Evolutionary conservation across 2,113 vertebrate genomes (phyloP).

Genomic region (Callospermophilus lateralis): DNA sequence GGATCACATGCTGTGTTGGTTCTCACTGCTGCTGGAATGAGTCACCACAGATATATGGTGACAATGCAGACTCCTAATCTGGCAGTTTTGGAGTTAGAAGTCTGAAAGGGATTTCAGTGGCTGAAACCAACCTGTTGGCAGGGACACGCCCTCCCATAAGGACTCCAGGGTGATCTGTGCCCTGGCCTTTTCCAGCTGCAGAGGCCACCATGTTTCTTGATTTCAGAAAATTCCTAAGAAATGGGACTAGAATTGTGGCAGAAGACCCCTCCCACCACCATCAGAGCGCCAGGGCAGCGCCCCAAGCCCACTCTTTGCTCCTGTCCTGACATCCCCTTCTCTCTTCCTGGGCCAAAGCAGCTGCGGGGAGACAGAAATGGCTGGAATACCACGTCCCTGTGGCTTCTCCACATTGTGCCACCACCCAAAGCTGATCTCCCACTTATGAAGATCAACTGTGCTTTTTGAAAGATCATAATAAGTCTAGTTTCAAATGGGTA

Average conservation of each 20-base stretch:
- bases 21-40: background rate
- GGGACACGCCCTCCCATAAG: background rate
- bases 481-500: slow-evolving; percentile 47
- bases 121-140: background rate
- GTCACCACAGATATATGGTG: background rate
- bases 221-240: background rate
- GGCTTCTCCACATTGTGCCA: background rate
- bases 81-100: background rate
- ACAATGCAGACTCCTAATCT: background rate
- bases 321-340: background rate
- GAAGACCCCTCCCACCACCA: background rate
- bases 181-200: background rate
- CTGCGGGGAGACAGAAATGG: background rate
- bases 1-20: background rate
- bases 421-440: background rate
- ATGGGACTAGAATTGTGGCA: too few species aligned
- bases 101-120: background rate
- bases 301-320: background rate
- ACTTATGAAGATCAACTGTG: background rate
- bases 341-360: too few species aligned
- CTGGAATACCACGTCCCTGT: background rate
- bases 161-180: background rate
- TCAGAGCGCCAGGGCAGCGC: background rate
- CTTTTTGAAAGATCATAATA: slow-evolving; percentile 36
- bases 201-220: background rate